Base-by-base conservation (phyloP, 1,140 invertebrate genomes). In the Drosophila grimshawi region DNA sequence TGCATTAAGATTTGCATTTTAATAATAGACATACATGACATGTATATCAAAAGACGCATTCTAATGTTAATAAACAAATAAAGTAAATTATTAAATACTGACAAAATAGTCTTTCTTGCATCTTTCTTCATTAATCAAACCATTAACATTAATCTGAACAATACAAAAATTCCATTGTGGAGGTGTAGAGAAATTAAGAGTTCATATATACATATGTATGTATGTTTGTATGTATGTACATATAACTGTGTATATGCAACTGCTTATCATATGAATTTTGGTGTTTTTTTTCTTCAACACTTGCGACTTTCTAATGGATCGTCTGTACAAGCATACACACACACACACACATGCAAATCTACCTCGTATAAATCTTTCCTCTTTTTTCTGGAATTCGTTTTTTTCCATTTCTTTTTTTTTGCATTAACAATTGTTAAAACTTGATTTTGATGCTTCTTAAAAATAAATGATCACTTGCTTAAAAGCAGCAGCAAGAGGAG, bases 361-460 rank as follows among this genome's bases (percentile, higher is more conserved):
- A 55, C 35, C 11, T 59, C 27, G 39, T 75, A 77, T 85, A 75
- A 80, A 86, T 86, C 68, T 80, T 74, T 77, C 43, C 35, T 66
- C 68, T 66, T 78, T 81, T 81, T 69, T 68, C 49, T 73, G 64
- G 41, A 49, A 45, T 41, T 59, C 39, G 48, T 59, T 67, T 67
- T 27, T 55, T 56, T 71, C 19, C 19, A 19, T 19, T 19, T 19
- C 19, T 72, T 57, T 59, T 45, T 49, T 63, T 65, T 81, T 86
- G 78, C 78, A 86, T 85, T 85, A 81, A 83, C 62, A 85, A 81
- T 86, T 86, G 78, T 75, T 51, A 56, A 85, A 85, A 86, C 81
- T 86, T 86, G 81, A 86, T 85, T 85, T 71, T 61, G 81, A 85
- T 86, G 81, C 81, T 86, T 71, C 74, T 85, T 86, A 86, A 85